Evolutionary conservation across 2,888 invertebrate species (phyloP).

Genomic region (Biston betularia): DNA sequence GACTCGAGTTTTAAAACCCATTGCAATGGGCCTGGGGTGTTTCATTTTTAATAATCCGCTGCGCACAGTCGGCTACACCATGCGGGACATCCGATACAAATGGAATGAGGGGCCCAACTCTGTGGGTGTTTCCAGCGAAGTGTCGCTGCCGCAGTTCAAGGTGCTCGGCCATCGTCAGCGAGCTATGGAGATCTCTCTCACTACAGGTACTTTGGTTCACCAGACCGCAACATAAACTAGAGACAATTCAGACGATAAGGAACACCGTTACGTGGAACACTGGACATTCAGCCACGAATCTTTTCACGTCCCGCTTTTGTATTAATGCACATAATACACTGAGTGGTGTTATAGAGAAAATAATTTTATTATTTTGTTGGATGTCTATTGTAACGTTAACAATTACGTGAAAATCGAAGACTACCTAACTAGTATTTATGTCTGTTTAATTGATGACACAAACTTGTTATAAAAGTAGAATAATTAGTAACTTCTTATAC

Average conservation of each 20-base stretch:
- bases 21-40: conserved; percentile 85
- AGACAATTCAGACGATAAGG: conserved; percentile 43
- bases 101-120: conserved; percentile 98
- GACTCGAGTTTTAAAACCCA: conserved; percentile 84
- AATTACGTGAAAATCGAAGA: background rate
- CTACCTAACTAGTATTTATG: background rate
- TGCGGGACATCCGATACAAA: conserved; percentile 98
- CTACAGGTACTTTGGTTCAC: conserved; percentile 92
- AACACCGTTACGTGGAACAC: conserved; percentile 76
- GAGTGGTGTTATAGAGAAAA: conserved; percentile 67
- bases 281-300: conserved; percentile 81
- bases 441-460: background rate
- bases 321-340: conserved; percentile 81
- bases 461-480: background rate
- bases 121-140: conserved; percentile 97
- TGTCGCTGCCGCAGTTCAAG: conserved; percentile 98
- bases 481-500: background rate
- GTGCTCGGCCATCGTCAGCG: conserved; percentile 97
- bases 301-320: conserved; percentile 85
- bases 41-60: conserved; percentile 82
- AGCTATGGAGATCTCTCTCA: conserved; percentile 97
- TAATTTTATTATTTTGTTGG: conserved; percentile 50
- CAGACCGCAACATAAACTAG: conserved; percentile 32
- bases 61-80: conserved; percentile 97
- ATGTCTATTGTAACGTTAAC: conserved; percentile 46